These are phyloP conservation scores for Acanthis flammea DNA, from an alignment of 2,797 vertebrate species.

Conservation along the genomic window DNA sequence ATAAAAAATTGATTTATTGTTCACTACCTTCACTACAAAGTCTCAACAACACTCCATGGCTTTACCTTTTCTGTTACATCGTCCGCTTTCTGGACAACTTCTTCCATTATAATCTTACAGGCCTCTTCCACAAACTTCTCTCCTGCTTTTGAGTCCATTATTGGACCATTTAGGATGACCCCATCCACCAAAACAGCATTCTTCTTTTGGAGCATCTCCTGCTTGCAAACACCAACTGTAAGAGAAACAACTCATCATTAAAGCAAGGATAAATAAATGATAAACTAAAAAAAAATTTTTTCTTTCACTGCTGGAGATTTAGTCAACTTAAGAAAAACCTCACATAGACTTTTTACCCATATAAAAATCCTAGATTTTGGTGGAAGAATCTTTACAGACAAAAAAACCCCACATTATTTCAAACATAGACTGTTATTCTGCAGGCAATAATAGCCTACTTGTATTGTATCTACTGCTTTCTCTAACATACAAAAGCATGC, in stretches of 20 bases:
- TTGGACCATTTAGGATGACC: constrained; percentile 74
- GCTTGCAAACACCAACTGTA: constrained; percentile 58
- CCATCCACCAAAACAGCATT: constrained; percentile 76
- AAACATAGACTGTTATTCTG: neutral
- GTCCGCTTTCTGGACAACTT: constrained; percentile 80
- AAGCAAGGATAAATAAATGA: neutral
- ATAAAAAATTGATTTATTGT: neutral
- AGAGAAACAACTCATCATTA: constrained; percentile 28
- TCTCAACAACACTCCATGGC: neutral
- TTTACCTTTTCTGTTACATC: constrained; percentile 82
- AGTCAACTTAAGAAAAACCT: neutral
- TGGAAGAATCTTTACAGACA: neutral
- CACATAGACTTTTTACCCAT: neutral
- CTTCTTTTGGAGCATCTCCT: constrained; percentile 66
- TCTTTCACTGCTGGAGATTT: neutral
- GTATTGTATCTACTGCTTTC: neutral
- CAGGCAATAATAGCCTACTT: neutral
- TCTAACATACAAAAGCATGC: neutral
- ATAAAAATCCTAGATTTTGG: neutral
- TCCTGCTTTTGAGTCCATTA: constrained; percentile 71
- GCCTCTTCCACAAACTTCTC: constrained; percentile 83
- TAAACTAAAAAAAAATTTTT: neutral
- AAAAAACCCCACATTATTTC: neutral
- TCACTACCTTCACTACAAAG: neutral
- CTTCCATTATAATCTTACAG: constrained; percentile 81